These are phyloP conservation scores for Falco punctatus DNA, from an alignment of 2,113 vertebrate genomes.

Conservation along the genomic window DNA sequence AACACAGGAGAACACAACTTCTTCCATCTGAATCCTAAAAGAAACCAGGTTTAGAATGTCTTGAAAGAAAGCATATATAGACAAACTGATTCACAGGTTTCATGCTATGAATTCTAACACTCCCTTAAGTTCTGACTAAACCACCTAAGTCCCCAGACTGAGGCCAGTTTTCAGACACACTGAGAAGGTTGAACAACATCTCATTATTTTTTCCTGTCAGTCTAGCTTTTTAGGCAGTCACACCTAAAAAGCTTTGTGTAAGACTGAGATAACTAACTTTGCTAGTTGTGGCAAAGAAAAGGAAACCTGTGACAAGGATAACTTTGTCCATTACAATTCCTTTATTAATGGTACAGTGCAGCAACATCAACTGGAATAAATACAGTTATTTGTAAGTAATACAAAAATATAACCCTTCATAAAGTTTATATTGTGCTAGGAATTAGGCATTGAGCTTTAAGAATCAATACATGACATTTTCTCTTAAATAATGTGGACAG, in stretches of 20 bases:
- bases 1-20: background rate
- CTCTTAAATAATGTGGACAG: background rate
- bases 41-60: background rate
- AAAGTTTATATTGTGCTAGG: background rate
- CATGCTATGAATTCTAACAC: background rate
- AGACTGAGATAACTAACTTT: background rate
- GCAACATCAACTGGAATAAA: constrained; percentile 20
- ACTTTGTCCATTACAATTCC: background rate
- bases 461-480: background rate
- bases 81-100: background rate
- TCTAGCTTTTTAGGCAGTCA: background rate
- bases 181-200: background rate
- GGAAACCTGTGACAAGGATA: background rate
- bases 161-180: background rate
- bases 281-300: background rate
- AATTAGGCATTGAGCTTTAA: background rate
- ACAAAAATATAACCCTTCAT: constrained; percentile 62
- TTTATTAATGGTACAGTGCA: constrained; percentile 42
- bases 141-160: background rate
- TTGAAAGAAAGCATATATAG: background rate
- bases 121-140: background rate
- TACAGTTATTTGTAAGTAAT: background rate
- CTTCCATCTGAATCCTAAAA: background rate
- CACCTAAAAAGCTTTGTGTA: background rate
- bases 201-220: background rate